These are phyloP conservation scores for Sinotaia quadrata DNA, from an alignment of 2,888 invertebrate genomes.

Conservation along the genomic window DNA sequence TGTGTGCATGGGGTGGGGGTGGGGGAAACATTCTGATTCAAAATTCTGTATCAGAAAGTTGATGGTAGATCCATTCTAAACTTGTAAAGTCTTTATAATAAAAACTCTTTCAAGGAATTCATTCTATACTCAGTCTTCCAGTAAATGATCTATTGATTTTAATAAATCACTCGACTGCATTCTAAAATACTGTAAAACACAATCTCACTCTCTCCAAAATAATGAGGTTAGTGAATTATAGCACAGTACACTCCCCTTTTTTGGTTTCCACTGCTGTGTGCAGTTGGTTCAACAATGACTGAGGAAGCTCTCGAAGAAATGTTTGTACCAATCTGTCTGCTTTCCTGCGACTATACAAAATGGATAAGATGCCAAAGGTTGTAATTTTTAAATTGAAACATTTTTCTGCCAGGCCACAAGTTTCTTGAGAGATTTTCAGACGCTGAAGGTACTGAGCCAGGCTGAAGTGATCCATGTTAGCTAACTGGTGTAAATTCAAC, in stretches of 20 bases:
- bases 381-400: constrained; percentile 56
- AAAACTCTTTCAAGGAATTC: too few relatives aligned
- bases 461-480: not conserved
- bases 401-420: constrained; percentile 47
- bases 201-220: too few relatives aligned
- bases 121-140: too few relatives aligned
- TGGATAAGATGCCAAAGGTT: constrained; percentile 48
- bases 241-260: constrained; percentile 16
- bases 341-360: constrained; percentile 49
- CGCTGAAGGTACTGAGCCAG: constrained; percentile 32
- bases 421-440: constrained; percentile 27
- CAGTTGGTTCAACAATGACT: constrained; percentile 37
- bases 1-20: too few relatives aligned
- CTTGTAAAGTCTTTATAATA: too few relatives aligned
- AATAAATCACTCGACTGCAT: too few relatives aligned
- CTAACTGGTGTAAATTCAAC: not conserved
- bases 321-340: constrained; percentile 42
- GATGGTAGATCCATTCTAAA: too few relatives aligned
- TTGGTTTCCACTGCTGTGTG: constrained; percentile 28
- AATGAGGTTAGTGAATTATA: too few relatives aligned
- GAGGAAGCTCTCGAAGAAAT: constrained; percentile 35
- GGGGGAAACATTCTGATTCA: too few relatives aligned
- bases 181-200: too few relatives aligned
- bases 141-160: too few relatives aligned
- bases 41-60: too few relatives aligned